Evolutionary conservation across 2,797 vertebrate species (phyloP).

Genomic region (Platyrinchus mystaceus): DNA sequence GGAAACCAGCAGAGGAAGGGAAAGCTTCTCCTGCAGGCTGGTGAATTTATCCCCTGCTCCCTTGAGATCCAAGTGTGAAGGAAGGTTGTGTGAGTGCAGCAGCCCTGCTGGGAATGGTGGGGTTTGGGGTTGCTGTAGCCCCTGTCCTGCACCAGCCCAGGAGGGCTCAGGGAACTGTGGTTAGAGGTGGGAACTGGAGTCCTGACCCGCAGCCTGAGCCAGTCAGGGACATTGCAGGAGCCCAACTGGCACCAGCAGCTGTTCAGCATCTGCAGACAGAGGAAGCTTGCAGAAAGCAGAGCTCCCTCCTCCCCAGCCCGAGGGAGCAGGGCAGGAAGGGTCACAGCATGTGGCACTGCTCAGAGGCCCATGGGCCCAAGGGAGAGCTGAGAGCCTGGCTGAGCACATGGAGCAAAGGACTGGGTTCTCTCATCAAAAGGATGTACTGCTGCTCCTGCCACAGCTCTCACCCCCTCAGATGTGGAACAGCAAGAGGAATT

Average conservation of each 20-base stretch:
- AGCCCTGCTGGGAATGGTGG: background rate
- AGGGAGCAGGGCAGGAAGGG: background rate
- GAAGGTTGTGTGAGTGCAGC: background rate
- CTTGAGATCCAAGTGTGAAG: background rate
- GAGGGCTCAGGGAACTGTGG: background rate
- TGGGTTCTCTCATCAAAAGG: accelerated
- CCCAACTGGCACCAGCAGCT: background rate
- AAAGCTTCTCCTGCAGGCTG: background rate
- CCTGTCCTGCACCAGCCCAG: background rate
- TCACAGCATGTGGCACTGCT: background rate
- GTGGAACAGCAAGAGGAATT: background rate
- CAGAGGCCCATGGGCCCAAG: background rate
- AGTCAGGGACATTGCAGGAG: background rate
- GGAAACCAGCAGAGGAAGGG: background rate
- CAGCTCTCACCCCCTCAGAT: background rate
- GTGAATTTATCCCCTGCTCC: background rate
- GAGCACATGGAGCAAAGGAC: background rate
- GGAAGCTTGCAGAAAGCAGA: background rate
- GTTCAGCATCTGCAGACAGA: background rate
- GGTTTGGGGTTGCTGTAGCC: background rate
- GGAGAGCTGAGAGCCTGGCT: background rate
- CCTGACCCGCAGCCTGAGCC: background rate
- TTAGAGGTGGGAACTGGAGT: background rate
- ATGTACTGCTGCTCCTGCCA: background rate
- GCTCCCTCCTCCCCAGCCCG: background rate